A percentile compares a stretch with the other conserved stretches of the same genome.
These are phyloP conservation scores for Synanceia verrucosa DNA, from an alignment of 2,797 vertebrate genomes.

Conservation along the genomic window DNA sequence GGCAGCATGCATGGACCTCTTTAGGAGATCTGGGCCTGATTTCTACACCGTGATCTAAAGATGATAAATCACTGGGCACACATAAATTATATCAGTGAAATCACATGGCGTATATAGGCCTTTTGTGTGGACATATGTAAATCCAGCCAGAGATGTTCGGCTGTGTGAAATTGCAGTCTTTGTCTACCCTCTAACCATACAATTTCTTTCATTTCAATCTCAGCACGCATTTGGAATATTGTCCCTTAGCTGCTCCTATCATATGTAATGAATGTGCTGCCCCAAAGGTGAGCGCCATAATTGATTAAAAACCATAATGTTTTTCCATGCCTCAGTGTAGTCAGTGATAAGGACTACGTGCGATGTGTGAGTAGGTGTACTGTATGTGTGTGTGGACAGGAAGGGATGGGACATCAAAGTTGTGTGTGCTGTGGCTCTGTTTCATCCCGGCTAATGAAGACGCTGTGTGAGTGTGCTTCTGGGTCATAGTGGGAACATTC, in stretches of 20 bases:
- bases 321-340: slow-evolving; percentile 66
- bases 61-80: slow-evolving; percentile 74
- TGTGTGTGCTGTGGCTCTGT: slow-evolving; percentile 54
- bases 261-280: slow-evolving; percentile 80
- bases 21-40: slow-evolving; percentile 64
- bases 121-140: slow-evolving; percentile 70
- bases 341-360: slow-evolving; percentile 56
- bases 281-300: slow-evolving; percentile 80
- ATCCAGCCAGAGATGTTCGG: slow-evolving; percentile 61
- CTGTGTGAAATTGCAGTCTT: slow-evolving; percentile 68
- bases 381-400: slow-evolving; percentile 38
- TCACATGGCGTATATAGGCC: slow-evolving; percentile 45
- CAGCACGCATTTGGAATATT: slow-evolving; percentile 76
- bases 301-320: slow-evolving; percentile 84
- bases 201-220: slow-evolving; percentile 79
- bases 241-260: slow-evolving; percentile 79
- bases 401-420: slow-evolving; percentile 75
- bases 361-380: slow-evolving; percentile 25
- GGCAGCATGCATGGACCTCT: slow-evolving; percentile 60
- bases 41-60: slow-evolving; percentile 63
- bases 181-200: slow-evolving; percentile 74
- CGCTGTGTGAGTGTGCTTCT: slow-evolving; percentile 72
- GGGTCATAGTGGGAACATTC: slow-evolving; percentile 72
- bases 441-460: slow-evolving; percentile 82
- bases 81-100: slow-evolving; percentile 71